These are phyloP conservation scores for Cariama cristata DNA, from an alignment of 2,113 vertebrate genomes.

Conservation along the genomic window DNA sequence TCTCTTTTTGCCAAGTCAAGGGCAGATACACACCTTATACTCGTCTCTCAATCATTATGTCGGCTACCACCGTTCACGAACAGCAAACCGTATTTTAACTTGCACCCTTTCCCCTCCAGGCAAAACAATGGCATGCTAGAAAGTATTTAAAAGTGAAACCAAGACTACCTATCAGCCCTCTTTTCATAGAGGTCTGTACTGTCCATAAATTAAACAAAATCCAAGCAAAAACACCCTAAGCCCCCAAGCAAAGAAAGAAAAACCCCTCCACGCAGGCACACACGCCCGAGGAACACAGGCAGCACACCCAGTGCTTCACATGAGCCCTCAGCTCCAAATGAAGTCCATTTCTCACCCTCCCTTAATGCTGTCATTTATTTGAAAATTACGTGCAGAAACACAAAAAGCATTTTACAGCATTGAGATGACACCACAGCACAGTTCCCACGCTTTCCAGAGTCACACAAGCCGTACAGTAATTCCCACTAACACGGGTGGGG, in stretches of 20 bases:
- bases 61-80: neutral
- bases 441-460: neutral
- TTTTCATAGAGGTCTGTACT: neutral
- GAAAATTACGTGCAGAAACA: neutral
- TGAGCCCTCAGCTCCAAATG: neutral
- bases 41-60: neutral
- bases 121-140: fast-evolving
- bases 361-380: neutral
- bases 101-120: neutral
- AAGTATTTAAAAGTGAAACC: neutral
- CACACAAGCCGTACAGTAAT: no score
- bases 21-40: neutral
- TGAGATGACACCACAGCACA: no score
- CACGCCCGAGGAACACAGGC: neutral
- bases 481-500: neutral
- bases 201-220: neutral
- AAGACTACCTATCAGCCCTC: neutral
- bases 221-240: neutral
- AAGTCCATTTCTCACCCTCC: neutral
- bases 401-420: neutral
- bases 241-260: neutral
- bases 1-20: neutral
- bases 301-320: neutral
- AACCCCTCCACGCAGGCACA: neutral
- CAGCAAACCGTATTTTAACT: neutral